Evolutionary conservation across 1,140 invertebrate genomes (phyloP).

Genomic region (Amyelois transitella): DNA sequence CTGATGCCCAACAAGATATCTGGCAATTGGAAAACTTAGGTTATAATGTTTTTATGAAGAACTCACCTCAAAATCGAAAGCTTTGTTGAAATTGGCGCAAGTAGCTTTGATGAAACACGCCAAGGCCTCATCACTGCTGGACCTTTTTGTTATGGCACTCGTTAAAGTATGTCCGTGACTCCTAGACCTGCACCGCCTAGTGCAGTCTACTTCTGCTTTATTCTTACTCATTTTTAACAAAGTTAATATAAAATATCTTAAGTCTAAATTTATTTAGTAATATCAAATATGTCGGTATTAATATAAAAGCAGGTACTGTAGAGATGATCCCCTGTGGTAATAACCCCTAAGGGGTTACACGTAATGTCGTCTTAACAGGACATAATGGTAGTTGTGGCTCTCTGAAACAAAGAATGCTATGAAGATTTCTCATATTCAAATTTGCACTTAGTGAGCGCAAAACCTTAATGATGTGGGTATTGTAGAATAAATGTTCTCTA

Average conservation of each 20-base stretch:
- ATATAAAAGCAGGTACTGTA: not conserved
- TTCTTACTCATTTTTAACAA: conserved; percentile 60
- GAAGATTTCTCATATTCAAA: conserved; percentile 3
- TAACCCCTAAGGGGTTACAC: not conserved
- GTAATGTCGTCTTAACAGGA: conserved; percentile 36
- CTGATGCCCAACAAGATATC: no score
- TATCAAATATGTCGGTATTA: not conserved
- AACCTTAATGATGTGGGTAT: no score
- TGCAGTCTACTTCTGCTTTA: conserved; percentile 67
- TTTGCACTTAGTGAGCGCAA: not conserved
- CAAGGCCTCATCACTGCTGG: conserved; percentile 73
- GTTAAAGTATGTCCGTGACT: conserved; percentile 77
- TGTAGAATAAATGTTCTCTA: no score
- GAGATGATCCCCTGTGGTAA: not conserved
- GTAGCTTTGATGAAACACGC: conserved; percentile 75
- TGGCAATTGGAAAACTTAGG: no score
- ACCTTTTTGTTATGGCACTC: conserved; percentile 76
- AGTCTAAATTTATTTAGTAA: not conserved
- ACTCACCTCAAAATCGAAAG: conserved; percentile 71
- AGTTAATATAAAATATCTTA: no score
- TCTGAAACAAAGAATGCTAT: conserved; percentile 43
- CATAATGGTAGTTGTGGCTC: conserved; percentile 50
- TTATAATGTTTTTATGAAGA: no score
- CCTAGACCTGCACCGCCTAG: conserved; percentile 75
- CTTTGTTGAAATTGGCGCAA: conserved; percentile 76